Percentiles rank a stretch among this genome's conserved stretches.
Conservation (phyloP, 2,113 vertebrate species). For the Loxodonta africana region DNA sequence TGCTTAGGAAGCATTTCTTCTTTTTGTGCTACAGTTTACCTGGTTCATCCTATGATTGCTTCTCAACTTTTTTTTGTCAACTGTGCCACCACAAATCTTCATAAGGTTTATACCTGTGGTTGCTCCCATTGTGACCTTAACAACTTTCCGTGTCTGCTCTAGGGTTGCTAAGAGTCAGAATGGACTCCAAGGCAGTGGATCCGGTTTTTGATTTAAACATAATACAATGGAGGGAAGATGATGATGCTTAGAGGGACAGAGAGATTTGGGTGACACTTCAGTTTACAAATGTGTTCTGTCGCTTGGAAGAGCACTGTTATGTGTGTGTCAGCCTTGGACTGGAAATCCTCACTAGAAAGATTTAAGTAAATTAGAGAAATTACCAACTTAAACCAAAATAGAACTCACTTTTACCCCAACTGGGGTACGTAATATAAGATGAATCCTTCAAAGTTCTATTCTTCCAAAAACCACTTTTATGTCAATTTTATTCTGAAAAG, state of each 20-base stretch:
- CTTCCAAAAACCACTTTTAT: not conserved
- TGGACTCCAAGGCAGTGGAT: no score
- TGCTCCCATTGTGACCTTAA: not conserved
- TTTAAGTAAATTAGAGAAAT: not conserved
- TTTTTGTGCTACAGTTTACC: not conserved
- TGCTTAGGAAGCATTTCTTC: not conserved
- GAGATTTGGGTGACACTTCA: not conserved
- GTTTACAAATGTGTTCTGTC: not conserved
- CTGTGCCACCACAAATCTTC: not conserved
- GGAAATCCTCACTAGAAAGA: not conserved
- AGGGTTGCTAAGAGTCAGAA: no score
- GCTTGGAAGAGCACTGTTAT: not conserved
- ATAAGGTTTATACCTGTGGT: not conserved
- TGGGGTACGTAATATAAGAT: not conserved
- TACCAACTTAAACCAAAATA: not conserved
- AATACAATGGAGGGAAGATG: not conserved
- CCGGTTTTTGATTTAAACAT: not conserved
- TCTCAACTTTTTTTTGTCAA: not conserved
- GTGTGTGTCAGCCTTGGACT: not conserved
- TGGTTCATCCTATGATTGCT: not conserved
- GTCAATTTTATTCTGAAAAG: not conserved
- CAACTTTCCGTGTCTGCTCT: not conserved
- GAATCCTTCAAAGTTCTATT: not conserved
- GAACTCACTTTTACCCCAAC: not conserved
- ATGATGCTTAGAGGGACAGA: accelerated